phyloP scores from a whole-genome alignment of 2,797 vertebrate genomes.

The Gymnoscopelus braueri region DNA sequence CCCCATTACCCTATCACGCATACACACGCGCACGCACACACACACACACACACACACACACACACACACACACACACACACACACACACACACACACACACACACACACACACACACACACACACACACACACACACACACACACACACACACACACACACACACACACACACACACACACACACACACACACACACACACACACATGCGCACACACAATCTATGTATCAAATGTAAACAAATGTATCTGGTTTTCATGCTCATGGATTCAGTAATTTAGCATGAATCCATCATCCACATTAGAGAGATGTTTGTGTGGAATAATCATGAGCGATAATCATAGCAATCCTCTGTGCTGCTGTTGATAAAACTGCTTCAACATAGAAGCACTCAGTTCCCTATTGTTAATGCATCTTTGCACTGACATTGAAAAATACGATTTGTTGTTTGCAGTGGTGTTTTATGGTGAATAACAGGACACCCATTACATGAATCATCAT shows the following conservation, averaged over 20 bases:
- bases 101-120: not conserved
- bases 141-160: conserved; percentile 5
- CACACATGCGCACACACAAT: not conserved
- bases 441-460: conserved; percentile 23
- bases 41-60: conserved; percentile 3
- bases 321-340: conserved; percentile 39
- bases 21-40: conserved; percentile 25
- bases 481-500: not conserved
- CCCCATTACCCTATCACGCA: conserved; percentile 8
- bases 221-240: conserved; percentile 34
- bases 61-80: conserved; percentile 5
- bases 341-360: conserved; percentile 15
- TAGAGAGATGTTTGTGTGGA: conserved; percentile 27
- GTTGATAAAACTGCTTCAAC: conserved; percentile 13
- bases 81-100: conserved; percentile 16
- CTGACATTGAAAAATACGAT: conserved; percentile 27
- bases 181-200: conserved; percentile 4
- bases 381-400: not conserved
- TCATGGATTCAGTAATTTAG: conserved; percentile 2
- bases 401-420: conserved; percentile 17
- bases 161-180: not conserved
- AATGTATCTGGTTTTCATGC: conserved; percentile 40
- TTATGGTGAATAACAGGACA: conserved; percentile 20
- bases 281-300: conserved; percentile 11
- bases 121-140: conserved; percentile 3